Percentiles rank a stretch among this genome's conserved stretches.
phyloP scores from a whole-genome alignment of 2,113 vertebrate species.

The Lontra canadensis region DNA sequence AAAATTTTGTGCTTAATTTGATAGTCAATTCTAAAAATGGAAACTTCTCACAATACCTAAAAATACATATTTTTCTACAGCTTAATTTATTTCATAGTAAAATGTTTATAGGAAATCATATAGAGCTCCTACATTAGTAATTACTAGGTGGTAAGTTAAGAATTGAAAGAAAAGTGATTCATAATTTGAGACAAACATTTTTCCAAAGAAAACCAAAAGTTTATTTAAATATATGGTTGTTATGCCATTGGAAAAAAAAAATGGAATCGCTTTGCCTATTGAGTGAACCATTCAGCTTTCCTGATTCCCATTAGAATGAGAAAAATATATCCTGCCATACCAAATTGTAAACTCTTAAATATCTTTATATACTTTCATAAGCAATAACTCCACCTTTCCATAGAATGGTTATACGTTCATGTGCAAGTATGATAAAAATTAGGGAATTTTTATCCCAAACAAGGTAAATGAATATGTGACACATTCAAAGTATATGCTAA shows the following conservation, averaged over 20 bases:
- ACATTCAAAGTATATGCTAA: conserved; percentile 3
- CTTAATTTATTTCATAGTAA: neutral
- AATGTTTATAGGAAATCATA: neutral
- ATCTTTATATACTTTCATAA: neutral
- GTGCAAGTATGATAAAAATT: conserved; percentile 42
- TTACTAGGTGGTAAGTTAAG: neutral
- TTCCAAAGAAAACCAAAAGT: neutral
- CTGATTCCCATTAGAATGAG: neutral
- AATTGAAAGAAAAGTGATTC: neutral
- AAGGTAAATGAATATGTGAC: conserved; percentile 17
- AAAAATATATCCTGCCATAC: neutral
- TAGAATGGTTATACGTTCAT: neutral
- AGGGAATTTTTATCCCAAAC: neutral
- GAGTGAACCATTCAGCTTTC: conserved; percentile 35
- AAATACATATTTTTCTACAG: neutral
- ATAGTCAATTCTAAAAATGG: neutral
- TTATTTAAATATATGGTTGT: neutral
- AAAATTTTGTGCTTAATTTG: neutral
- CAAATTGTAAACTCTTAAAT: neutral
- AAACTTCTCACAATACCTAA: neutral
- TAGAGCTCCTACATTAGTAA: neutral
- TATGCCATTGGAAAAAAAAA: neutral
- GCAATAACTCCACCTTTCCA: conserved; percentile 9
- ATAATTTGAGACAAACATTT: neutral
- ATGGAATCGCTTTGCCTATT: neutral